Base-by-base conservation (phyloP, 2,113 vertebrate genomes). In the Brachionichthys hirsutus region DNA sequence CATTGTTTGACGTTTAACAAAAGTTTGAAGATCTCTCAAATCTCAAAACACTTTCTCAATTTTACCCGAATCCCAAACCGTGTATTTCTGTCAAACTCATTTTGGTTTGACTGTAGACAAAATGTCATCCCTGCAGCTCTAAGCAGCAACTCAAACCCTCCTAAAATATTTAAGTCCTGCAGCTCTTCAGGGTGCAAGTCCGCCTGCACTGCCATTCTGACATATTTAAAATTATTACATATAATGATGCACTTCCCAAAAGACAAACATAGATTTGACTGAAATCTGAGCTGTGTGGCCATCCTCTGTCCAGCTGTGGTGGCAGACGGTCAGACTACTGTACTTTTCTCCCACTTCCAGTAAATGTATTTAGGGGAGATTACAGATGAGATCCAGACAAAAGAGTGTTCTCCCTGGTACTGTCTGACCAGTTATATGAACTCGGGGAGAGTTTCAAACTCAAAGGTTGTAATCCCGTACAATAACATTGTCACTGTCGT, bases 321-420 rank as follows among this genome's bases (percentile, higher is more conserved):
- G 77, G 75, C 83, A 77, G 78, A 48, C 83, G 75, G 75, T 41
- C 58, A 74, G 75, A 81, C 77, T 77, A 80, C 86, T 82, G 83
- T 82, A 81, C 83, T 88, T 85, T 88, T 67, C 77, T 83, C 75
- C 67, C 67, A 75, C 68, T 85, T 87, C 73, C 78, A 82, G 87
- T 82, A 85, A 85, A 82, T 80, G 59, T 84, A 86, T 89, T 89
- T 88, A 84, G 73, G 84, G 75, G 80, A 83, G 83, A 90, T 87
- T 86, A 82, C 82, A 84, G 81, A 80, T 81, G 67, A 76, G 77
- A 78, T 68, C 66, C 70, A 80, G 79, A 79, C 80, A 78, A 30
- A 30, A 87, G 75, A 53, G 56, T 68, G 75, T 70, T 81, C 73
- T 85, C 66, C 53, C 67, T 78, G 46, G 2, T 73, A 30, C 24